These are phyloP conservation scores for Phalacrocorax aristotelis DNA, from an alignment of 2,113 vertebrate species.

Conservation along the genomic window DNA sequence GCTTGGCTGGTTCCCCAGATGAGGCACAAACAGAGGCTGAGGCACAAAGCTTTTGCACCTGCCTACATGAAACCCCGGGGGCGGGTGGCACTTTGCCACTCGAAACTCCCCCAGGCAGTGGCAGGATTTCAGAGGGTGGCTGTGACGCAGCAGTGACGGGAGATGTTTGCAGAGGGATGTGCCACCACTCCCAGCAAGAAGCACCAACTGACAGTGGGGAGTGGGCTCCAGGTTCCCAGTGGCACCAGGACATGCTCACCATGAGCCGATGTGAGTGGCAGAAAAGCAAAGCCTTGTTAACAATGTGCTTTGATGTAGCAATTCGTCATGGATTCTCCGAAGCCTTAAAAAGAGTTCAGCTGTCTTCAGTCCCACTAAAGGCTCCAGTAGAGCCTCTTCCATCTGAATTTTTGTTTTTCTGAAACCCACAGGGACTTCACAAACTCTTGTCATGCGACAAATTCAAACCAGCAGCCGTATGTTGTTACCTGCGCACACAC, in stretches of 20 bases:
- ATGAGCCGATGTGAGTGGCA: neutral
- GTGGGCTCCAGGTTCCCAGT: neutral
- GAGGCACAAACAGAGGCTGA: fast-evolving
- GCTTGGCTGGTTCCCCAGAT: neutral
- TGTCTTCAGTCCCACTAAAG: neutral
- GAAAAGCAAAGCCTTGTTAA: neutral
- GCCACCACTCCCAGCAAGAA: neutral
- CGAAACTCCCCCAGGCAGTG: neutral
- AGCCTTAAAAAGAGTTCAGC: neutral
- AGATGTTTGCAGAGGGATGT: neutral
- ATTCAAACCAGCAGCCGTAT: neutral
- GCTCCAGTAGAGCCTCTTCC: neutral
- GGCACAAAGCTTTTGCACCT: neutral
- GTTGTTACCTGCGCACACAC: fast-evolving
- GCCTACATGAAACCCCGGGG: fast-evolving
- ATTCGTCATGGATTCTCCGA: fast-evolving
- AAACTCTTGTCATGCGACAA: fast-evolving
- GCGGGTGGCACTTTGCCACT: neutral
- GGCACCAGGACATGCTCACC: neutral
- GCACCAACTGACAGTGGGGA: fast-evolving
- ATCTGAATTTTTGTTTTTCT: neutral
- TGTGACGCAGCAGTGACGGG: neutral
- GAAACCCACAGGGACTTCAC: neutral
- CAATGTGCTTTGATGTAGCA: neutral
- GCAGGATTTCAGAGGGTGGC: neutral